These are phyloP conservation scores for Protophormia terraenovae DNA, from an alignment of 2,888 invertebrate species.

Conservation along the genomic window DNA sequence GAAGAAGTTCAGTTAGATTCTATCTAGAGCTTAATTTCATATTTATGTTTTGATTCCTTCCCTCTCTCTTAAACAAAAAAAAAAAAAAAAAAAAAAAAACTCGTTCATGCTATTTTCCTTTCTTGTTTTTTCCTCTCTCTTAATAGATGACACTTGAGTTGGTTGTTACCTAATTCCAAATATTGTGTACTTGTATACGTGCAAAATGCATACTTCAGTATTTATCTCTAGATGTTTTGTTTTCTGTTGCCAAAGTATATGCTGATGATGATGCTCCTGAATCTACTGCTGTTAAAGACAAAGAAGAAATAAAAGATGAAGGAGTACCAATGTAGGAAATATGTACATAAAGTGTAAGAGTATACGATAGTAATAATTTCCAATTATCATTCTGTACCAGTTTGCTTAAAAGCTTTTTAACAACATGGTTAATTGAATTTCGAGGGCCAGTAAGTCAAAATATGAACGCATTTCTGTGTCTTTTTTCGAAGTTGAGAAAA, in stretches of 20 bases:
- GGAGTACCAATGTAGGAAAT: neutral
- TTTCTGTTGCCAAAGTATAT: neutral
- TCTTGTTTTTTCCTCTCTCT: neutral
- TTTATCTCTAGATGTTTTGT: neutral
- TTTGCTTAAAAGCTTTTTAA: conserved; percentile 72
- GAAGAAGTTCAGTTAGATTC: no score
- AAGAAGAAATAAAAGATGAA: neutral
- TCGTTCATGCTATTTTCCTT: neutral
- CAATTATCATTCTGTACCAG: conserved; percentile 68
- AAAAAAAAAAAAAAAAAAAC: no score
- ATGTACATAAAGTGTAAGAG: conserved; percentile 22
- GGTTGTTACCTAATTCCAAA: conserved; percentile 27
- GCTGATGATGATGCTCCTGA: neutral
- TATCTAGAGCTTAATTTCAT: no score
- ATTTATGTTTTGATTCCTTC: neutral
- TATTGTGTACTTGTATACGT: conserved; percentile 15
- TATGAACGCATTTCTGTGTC: conserved; percentile 18
- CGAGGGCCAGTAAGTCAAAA: conserved; percentile 61
- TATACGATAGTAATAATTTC: conserved; percentile 68
- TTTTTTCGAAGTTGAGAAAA: conserved; percentile 1
- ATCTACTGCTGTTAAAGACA: neutral
- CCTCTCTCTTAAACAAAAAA: neutral
- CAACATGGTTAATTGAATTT: conserved; percentile 71
- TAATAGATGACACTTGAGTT: conserved; percentile 27
- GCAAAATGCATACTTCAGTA: conserved; percentile 20